phyloP scores from a whole-genome alignment of 2,113 vertebrate species.

The Nanorana parkeri region DNA sequence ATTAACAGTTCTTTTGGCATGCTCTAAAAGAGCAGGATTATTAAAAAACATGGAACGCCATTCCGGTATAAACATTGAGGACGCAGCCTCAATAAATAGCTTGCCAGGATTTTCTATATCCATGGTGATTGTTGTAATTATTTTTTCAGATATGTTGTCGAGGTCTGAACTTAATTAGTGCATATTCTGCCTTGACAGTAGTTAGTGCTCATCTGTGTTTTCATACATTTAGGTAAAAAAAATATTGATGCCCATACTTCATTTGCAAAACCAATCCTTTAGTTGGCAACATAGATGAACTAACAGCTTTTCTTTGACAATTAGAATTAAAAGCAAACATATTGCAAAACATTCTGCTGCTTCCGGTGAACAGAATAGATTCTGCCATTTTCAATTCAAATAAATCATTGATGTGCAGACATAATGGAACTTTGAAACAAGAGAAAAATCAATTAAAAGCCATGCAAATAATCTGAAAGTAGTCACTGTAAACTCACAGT shows the following conservation, averaged over 20 bases:
- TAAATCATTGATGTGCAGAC: not conserved
- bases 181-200: constrained; percentile 16
- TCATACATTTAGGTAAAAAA: constrained; percentile 21
- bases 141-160: constrained; percentile 25
- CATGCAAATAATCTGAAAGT: not conserved
- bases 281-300: constrained; percentile 12
- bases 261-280: constrained; percentile 6
- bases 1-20: too few relatives aligned
- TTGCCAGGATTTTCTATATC: constrained; percentile 1
- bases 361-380: not conserved
- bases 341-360: constrained; percentile 6
- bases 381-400: not conserved
- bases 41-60: too few relatives aligned
- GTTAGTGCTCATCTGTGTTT: constrained; percentile 32
- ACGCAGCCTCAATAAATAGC: not conserved
- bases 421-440: not conserved
- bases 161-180: constrained; percentile 13
- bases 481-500: not conserved
- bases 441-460: not conserved
- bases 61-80: not conserved
- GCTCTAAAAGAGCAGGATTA: too few relatives aligned
- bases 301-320: constrained; percentile 31
- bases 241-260: constrained; percentile 38
- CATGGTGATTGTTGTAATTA: constrained; percentile 29
- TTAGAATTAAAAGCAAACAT: not conserved